phyloP scores from a whole-genome alignment of 1,140 invertebrate genomes.

The Proales similis region DNA sequence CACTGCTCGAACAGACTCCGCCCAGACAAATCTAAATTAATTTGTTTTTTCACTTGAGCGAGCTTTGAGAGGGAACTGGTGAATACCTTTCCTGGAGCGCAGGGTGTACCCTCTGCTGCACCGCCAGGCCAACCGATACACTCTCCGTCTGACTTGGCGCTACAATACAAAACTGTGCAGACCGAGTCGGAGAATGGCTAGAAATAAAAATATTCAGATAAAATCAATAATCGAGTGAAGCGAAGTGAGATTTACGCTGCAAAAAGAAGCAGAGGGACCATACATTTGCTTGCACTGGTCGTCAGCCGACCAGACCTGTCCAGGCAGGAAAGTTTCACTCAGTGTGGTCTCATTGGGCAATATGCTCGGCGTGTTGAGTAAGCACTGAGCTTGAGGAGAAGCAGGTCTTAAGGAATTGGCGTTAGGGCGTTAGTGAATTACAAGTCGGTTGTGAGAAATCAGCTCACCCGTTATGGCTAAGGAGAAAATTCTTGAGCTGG shows the following conservation, averaged over 20 bases:
- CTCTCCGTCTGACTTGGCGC: neutral
- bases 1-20: conserved; percentile 1
- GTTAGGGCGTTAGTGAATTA: too few species aligned
- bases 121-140: neutral
- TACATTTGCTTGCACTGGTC: conserved; percentile 14
- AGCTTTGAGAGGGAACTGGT: too few species aligned
- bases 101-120: conserved; percentile 3
- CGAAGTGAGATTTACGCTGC: neutral
- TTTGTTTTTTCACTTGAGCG: too few species aligned
- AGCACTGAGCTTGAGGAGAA: conserved; percentile 3
- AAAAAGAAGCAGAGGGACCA: neutral
- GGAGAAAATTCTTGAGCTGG: neutral
- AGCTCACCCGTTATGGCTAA: too few species aligned
- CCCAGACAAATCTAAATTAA: neutral
- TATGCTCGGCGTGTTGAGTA: neutral
- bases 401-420: neutral
- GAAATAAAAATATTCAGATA: neutral
- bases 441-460: too few species aligned
- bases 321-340: neutral
- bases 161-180: neutral
- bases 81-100: conserved; percentile 18
- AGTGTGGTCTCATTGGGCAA: neutral
- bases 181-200: neutral
- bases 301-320: conserved; percentile 7
- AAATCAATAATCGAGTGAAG: neutral